These are phyloP conservation scores for Notechis scutatus DNA, from an alignment of 2,113 vertebrate species.

Conservation along the genomic window DNA sequence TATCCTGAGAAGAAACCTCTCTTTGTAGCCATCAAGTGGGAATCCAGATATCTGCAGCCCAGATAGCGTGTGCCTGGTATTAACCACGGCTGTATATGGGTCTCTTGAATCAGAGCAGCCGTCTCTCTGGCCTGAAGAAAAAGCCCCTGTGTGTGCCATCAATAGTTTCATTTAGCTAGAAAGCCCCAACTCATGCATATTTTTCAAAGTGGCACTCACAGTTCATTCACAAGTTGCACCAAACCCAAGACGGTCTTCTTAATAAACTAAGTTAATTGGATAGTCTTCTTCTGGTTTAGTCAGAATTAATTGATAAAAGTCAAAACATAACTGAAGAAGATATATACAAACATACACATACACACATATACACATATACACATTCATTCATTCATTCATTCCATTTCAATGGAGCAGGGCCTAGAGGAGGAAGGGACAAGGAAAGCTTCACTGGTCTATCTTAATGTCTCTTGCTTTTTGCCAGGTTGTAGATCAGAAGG, in stretches of 20 bases:
- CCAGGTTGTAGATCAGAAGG: neutral
- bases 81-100: constrained; percentile 59
- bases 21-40: neutral
- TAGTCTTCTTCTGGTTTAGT: constrained; percentile 29
- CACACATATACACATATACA: neutral
- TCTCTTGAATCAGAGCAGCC: constrained; percentile 59
- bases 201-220: constrained; percentile 45
- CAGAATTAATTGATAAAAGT: constrained; percentile 30
- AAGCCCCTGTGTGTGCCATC: constrained; percentile 48
- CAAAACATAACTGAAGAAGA: neutral
- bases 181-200: neutral
- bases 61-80: constrained; percentile 3
- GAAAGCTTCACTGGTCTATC: neutral
- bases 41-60: neutral
- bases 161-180: constrained; percentile 24
- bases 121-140: constrained; percentile 53
- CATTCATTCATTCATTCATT: neutral
- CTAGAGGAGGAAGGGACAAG: neutral
- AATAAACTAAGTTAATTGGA: constrained; percentile 31
- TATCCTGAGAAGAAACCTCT: neutral
- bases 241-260: constrained; percentile 29
- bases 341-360: neutral
- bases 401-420: neutral
- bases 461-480: neutral
- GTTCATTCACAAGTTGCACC: constrained; percentile 35